Evolutionary conservation across 2,888 invertebrate genomes (phyloP).

Genomic region (Apamea sordens): DNA sequence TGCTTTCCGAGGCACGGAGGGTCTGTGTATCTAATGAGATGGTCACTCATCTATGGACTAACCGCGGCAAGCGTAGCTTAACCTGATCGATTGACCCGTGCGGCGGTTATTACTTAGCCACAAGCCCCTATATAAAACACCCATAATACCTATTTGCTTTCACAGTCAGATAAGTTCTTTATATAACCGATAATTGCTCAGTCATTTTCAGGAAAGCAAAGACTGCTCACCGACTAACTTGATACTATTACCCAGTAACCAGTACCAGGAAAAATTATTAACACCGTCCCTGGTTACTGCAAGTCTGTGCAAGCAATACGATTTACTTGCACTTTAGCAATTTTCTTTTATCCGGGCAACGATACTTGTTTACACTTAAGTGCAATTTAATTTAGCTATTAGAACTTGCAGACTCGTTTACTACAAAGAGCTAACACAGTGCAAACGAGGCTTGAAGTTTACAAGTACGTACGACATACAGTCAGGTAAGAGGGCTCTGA

Average conservation of each 20-base stretch:
- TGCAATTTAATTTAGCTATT: constrained; percentile 40
- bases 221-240: constrained; percentile 7
- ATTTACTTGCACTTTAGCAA: constrained; percentile 41
- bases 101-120: too few relatives aligned
- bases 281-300: constrained; percentile 10
- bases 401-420: constrained; percentile 28
- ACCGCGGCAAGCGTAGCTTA: too few relatives aligned
- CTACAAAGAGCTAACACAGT: constrained; percentile 17
- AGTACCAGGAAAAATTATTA: constrained; percentile 14
- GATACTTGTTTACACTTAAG: constrained; percentile 45
- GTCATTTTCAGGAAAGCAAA: not conserved
- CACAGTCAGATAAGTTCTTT: not conserved
- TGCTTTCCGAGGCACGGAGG: too few relatives aligned
- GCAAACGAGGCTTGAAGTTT: constrained; percentile 31
- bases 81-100: too few relatives aligned
- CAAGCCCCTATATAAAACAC: too few relatives aligned
- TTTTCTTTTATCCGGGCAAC: constrained; percentile 34
- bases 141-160: not conserved
- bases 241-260: constrained; percentile 1
- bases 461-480: not conserved
- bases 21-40: too few relatives aligned
- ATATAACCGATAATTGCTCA: constrained; percentile 17
- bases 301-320: constrained; percentile 20
- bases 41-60: too few relatives aligned
- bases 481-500: not conserved